Evolutionary conservation across 23 tunicate genomes (phyloP).

Genomic region (Styela plicata): DNA sequence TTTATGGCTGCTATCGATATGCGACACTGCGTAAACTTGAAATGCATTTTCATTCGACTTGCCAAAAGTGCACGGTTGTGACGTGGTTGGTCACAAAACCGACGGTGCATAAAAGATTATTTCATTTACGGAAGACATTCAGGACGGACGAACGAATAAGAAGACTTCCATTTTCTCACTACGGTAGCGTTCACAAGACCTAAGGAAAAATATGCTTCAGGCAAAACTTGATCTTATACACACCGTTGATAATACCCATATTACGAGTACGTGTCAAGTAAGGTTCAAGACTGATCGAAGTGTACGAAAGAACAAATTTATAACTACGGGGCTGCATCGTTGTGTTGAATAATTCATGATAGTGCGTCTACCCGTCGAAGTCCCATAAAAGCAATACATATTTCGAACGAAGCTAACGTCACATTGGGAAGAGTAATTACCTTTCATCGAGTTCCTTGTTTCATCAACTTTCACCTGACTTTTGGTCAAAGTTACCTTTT

Average conservation of each 20-base stretch:
- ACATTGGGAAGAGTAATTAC: neutral
- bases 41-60: neutral
- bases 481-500: neutral
- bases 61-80: neutral
- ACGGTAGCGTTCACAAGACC: neutral
- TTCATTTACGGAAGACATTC: neutral
- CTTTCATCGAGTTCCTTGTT: conserved; percentile 1
- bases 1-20: neutral
- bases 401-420: neutral
- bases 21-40: neutral
- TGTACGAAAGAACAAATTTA: neutral
- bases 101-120: neutral
- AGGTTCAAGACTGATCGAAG: neutral
- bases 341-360: conserved; percentile 7
- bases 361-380: conserved; percentile 1
- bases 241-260: no score
- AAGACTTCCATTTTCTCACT: neutral
- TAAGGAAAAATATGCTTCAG: neutral
- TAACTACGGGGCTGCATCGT: neutral
- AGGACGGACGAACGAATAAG: neutral
- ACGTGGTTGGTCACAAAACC: neutral
- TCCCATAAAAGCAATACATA: conserved; percentile 14
- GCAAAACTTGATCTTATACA: no score
- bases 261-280: no score
- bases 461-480: neutral